Evolutionary conservation across 2,113 vertebrate species (phyloP).

Genomic region (Colaptes auratus): DNA sequence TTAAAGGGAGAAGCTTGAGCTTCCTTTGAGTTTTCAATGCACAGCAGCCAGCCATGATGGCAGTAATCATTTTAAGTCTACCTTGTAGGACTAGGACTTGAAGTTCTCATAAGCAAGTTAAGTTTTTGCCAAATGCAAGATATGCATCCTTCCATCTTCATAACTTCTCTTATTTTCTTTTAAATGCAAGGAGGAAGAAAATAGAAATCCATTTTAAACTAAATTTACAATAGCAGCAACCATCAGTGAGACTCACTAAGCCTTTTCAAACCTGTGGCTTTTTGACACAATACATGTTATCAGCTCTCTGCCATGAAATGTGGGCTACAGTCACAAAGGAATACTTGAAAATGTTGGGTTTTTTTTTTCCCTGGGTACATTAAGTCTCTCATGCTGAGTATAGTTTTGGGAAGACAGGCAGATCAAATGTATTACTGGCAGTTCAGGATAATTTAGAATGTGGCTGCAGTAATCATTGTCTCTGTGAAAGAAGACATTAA

Average conservation of each 20-base stretch:
- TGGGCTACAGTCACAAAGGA: not conserved
- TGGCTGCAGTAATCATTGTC: conserved; percentile 10
- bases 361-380: not conserved
- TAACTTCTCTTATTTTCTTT: not conserved
- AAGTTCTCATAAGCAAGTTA: not conserved
- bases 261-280: not conserved
- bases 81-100: not conserved
- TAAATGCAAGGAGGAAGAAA: not conserved
- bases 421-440: not conserved
- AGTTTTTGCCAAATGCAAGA: not conserved
- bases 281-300: not conserved
- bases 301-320: not conserved
- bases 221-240: not conserved
- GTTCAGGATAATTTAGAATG: conserved; percentile 36
- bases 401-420: not conserved
- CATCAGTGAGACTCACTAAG: not conserved
- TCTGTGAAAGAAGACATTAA: not conserved
- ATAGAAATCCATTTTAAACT: not conserved
- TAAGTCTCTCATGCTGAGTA: not conserved
- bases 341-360: not conserved
- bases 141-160: not conserved
- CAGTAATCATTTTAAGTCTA: not conserved
- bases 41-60: not conserved
- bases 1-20: not conserved
- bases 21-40: not conserved